Evolutionary conservation across 1,140 invertebrate genomes (phyloP), one percentile per base, ranked within the genome.

Genomic region (Himalopsyche phryganea): DNA sequence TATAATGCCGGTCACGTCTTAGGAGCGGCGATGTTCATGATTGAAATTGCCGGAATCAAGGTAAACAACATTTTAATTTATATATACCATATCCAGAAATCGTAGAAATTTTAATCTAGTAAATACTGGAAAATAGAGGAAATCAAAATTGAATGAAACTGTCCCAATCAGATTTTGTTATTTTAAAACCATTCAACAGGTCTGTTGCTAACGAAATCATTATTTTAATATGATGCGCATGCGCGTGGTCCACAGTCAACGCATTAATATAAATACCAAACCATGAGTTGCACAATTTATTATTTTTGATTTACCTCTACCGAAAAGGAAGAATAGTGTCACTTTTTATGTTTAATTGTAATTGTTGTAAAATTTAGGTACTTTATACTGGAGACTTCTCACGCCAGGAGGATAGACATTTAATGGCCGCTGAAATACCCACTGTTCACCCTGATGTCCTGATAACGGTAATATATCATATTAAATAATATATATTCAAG

Each of bases 1-100:
- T 99, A 99, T 73, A 96, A 98, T 74, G 98, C 95, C 1, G 98
- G 98, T 0, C 98, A 99, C 76, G 98, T 99, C 0, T 76, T 99
- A 0, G 98, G 98, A 0, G 98, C 98, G 6, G 96, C 96, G 19
- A 99, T 99, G 97, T 99, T 99, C 70, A 98, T 99, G 94, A 96
- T 99, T 53, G 97, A 99, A 83, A 99, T 99, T 61, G 97, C 96
- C 48, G 97, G 95, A 19, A 92, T 97, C 11, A 94, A 95, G 79
- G 86, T 89, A 60, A n/a, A 54, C 20, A 15, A 13, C 6, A 56
- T 41, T 14, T 44, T 18, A 47, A 17, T 7, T 47, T 7, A 47
- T 14, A 17, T 6, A 20, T 9, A 42, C 6, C 6, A 7, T 42
- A 9, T 14, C 15, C 14, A 7, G 14, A 50, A 50, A 50, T n/a